Evolutionary conservation across 2,888 invertebrate genomes (phyloP).

Genomic region (Allygus modestus): DNA sequence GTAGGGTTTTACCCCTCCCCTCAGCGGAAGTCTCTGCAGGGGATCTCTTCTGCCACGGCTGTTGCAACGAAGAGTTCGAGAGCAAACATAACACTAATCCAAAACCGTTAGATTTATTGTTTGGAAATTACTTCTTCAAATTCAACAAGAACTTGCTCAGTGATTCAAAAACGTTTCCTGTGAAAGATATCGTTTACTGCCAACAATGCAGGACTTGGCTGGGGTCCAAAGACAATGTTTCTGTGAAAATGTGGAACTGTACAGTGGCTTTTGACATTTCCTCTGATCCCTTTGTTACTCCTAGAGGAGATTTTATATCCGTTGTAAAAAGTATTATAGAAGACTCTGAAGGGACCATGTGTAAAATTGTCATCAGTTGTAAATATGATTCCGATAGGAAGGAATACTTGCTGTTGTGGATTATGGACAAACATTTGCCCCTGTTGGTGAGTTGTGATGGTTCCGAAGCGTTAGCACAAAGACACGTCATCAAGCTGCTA

Average conservation of each 20-base stretch:
- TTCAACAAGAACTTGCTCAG: constrained; percentile 75
- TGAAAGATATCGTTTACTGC: constrained; percentile 76
- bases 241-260: constrained; percentile 79
- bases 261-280: constrained; percentile 75
- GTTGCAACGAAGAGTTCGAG: constrained; percentile 72
- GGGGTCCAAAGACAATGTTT: constrained; percentile 75
- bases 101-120: constrained; percentile 77
- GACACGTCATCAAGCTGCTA: constrained; percentile 78
- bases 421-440: constrained; percentile 80
- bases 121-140: constrained; percentile 78
- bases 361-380: constrained; percentile 78
- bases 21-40: constrained; percentile 79
- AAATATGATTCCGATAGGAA: constrained; percentile 74
- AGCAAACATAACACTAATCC: constrained; percentile 58
- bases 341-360: constrained; percentile 77
- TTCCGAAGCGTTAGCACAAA: constrained; percentile 75
- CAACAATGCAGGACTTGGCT: constrained; percentile 79
- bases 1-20: constrained; percentile 80
- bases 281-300: constrained; percentile 26
- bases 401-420: constrained; percentile 79
- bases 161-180: constrained; percentile 70
- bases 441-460: constrained; percentile 74
- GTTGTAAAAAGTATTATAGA: constrained; percentile 77
- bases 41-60: constrained; percentile 83
- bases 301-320: constrained; percentile 77